Conservation (phyloP, 2,888 invertebrate species). For the Dioctria linearis region DNA sequence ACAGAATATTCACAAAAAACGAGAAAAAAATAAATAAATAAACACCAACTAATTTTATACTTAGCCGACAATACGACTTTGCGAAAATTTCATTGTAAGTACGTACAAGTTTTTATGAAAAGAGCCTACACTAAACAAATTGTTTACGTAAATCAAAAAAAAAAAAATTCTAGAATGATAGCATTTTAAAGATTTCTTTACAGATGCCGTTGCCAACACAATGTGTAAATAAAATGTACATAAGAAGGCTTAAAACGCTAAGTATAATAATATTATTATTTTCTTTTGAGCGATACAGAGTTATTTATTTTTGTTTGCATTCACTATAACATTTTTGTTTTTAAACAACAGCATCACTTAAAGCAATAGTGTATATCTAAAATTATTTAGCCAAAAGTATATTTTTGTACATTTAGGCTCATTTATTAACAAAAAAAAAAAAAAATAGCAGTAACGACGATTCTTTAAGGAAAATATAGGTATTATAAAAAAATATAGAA, state of each 20-base stretch:
- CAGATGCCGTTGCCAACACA: background rate
- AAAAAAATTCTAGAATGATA: background rate
- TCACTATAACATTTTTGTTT: background rate
- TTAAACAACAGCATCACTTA: slow-evolving; percentile 19
- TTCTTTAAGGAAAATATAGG: slow-evolving; percentile 8
- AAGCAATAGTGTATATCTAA: background rate
- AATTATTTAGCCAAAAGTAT: slow-evolving; percentile 11
- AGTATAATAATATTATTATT: background rate
- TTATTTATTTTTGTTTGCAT: too few relatives aligned
- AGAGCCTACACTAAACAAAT: background rate
- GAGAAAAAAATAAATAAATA: background rate
- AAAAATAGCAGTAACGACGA: slow-evolving; percentile 24
- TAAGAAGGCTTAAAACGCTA: background rate
- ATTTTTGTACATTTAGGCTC: slow-evolving; percentile 36
- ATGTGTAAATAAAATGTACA: slow-evolving; percentile 6
- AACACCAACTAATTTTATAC: slow-evolving; percentile 6
- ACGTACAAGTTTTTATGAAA: background rate
- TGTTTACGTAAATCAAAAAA: background rate
- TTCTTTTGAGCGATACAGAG: background rate
- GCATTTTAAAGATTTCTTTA: background rate
- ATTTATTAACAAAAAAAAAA: slow-evolving; percentile 14
- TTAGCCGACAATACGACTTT: background rate
- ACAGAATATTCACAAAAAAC: background rate
- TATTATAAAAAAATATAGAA: background rate
- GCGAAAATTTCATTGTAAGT: background rate